phyloP scores from a whole-genome alignment of 2,888 invertebrate genomes.

The Phasia obesa region DNA sequence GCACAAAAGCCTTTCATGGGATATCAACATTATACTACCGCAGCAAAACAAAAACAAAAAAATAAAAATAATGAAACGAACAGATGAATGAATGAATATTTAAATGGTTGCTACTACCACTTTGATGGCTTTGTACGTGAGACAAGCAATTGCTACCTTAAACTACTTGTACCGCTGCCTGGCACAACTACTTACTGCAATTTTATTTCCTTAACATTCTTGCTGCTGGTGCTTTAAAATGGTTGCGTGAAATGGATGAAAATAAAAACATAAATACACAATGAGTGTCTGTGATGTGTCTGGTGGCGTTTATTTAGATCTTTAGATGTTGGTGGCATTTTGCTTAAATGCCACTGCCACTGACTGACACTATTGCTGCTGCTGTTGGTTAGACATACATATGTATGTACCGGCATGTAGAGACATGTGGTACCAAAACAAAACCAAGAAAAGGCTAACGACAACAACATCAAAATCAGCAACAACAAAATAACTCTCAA shows the following conservation, averaged over 20 bases:
- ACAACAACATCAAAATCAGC: neutral
- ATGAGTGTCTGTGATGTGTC: slow-evolving; percentile 55
- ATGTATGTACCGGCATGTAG: slow-evolving; percentile 42
- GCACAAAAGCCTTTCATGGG: slow-evolving; percentile 12
- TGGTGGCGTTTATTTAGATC: slow-evolving; percentile 53
- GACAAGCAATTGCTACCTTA: slow-evolving; percentile 66
- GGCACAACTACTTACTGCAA: slow-evolving; percentile 57
- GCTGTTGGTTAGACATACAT: slow-evolving; percentile 70
- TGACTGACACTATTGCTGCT: slow-evolving; percentile 63
- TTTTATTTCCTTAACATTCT: slow-evolving; percentile 34
- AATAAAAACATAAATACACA: neutral
- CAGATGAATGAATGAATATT: slow-evolving; percentile 25
- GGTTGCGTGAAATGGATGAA: slow-evolving; percentile 32
- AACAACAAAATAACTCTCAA: slow-evolving; percentile 34
- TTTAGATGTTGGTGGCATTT: slow-evolving; percentile 70
- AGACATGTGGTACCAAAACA: slow-evolving; percentile 9
- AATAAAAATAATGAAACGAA: slow-evolving; percentile 4
- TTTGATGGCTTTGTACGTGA: slow-evolving; percentile 59
- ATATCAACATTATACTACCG: neutral
- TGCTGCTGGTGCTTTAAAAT: slow-evolving; percentile 7
- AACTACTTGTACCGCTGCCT: slow-evolving; percentile 36
- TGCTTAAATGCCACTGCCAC: slow-evolving; percentile 49
- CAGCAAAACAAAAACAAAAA: slow-evolving; percentile 17
- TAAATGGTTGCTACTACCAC: slow-evolving; percentile 48
- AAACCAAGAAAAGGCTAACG: slow-evolving; percentile 6